Conservation (phyloP, 2,113 vertebrate genomes). For the Bubo blakistoni region DNA sequence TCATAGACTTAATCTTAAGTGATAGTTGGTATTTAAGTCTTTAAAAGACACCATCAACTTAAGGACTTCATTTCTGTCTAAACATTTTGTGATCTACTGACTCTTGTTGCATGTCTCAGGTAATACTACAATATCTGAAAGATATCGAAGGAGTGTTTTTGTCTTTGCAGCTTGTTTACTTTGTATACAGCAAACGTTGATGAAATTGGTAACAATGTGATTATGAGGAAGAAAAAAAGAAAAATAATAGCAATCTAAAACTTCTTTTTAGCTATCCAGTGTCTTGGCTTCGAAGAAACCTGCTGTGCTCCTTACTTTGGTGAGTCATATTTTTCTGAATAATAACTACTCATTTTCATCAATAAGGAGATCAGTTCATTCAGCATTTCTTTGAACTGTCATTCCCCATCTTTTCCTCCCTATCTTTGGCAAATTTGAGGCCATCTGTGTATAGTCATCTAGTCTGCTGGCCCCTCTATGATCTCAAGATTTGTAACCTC, state of each 20-base stretch:
- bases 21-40: background rate
- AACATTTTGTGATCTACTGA: background rate
- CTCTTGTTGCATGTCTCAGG: background rate
- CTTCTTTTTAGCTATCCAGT: constrained; percentile 74
- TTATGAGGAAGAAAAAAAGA: background rate
- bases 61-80: background rate
- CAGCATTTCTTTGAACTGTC: background rate
- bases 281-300: constrained; percentile 76
- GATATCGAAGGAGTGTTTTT: background rate
- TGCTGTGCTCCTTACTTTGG: constrained; percentile 85
- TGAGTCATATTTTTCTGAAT: constrained; percentile 58
- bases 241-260: background rate
- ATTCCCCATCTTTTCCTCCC: background rate
- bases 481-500: background rate
- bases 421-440: background rate
- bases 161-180: background rate
- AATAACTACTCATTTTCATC: background rate
- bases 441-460: background rate
- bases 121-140: background rate
- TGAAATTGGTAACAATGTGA: background rate
- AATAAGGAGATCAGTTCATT: background rate
- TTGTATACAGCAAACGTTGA: background rate
- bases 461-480: background rate
- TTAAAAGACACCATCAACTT: background rate
- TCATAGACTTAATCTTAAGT: background rate